Conservation (phyloP, 2,888 invertebrate genomes). For the Drosophila mayaguana region DNA sequence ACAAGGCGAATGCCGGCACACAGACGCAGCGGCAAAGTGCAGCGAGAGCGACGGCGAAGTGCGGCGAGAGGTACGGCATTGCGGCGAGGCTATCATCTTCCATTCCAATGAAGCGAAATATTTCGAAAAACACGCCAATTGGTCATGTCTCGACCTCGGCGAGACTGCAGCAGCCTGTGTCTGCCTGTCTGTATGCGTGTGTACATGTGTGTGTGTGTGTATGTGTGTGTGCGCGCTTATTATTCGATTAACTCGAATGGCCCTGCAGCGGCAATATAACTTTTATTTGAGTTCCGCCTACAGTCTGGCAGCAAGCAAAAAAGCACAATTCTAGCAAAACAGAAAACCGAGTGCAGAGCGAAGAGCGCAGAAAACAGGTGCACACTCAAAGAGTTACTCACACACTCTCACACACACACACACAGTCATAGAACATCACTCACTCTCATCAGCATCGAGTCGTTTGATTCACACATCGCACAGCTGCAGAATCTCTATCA, state of each 20-base stretch:
- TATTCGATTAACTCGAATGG: slow-evolving; percentile 77
- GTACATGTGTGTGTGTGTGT: slow-evolving; percentile 16
- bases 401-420: slow-evolving; percentile 3
- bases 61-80: slow-evolving; percentile 16
- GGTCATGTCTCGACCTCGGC: slow-evolving; percentile 75
- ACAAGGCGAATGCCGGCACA: slow-evolving; percentile 44
- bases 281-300: slow-evolving; percentile 78
- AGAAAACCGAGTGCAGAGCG: slow-evolving; percentile 18
- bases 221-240: slow-evolving; percentile 61
- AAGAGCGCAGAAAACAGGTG: slow-evolving; percentile 46
- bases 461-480: slow-evolving; percentile 24
- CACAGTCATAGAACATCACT: slow-evolving; percentile 18
- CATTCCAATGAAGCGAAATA: slow-evolving; percentile 68
- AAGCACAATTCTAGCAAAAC: slow-evolving; percentile 25
- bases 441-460: slow-evolving; percentile 29
- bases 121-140: slow-evolving; percentile 78
- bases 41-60: slow-evolving; percentile 5
- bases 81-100: slow-evolving; percentile 69
- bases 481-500: slow-evolving; percentile 32
- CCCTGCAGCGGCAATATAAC: slow-evolving; percentile 81
- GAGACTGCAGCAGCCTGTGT: slow-evolving; percentile 28
- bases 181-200: slow-evolving; percentile 20
- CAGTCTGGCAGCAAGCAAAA: slow-evolving; percentile 43
- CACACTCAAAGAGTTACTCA: slow-evolving; percentile 29
- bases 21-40: slow-evolving; percentile 14